phyloP scores from a whole-genome alignment of 2,113 vertebrate species.

The Scomber colias region DNA sequence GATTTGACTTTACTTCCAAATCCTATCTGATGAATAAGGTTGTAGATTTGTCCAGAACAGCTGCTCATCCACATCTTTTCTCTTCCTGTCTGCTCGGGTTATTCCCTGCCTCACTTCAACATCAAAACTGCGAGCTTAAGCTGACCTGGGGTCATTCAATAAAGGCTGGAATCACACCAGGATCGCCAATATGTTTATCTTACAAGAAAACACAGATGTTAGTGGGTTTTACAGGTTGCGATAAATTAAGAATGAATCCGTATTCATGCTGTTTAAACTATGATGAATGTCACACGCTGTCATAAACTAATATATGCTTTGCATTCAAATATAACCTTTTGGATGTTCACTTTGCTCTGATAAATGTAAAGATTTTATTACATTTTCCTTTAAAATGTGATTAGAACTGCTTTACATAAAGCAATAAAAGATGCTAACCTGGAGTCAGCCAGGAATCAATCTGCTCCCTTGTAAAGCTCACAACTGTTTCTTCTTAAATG shows the following conservation, averaged over 20 bases:
- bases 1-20: constrained; percentile 68
- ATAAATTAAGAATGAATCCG: background rate
- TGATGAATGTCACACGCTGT: background rate
- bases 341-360: background rate
- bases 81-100: constrained; percentile 24
- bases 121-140: constrained; percentile 34
- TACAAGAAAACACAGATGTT: constrained; percentile 18
- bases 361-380: background rate
- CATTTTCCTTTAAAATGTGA: background rate
- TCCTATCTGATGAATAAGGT: constrained; percentile 57
- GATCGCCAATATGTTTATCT: constrained; percentile 32
- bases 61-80: constrained; percentile 47
- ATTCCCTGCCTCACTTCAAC: constrained; percentile 51
- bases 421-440: background rate
- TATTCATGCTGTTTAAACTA: constrained; percentile 1
- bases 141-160: constrained; percentile 53
- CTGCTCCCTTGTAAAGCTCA: constrained; percentile 31
- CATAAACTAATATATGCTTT: background rate
- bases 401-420: constrained; percentile 7
- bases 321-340: background rate
- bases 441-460: constrained; percentile 21
- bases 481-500: constrained; percentile 46
- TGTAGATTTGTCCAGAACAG: constrained; percentile 48
- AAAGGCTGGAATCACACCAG: constrained; percentile 39
- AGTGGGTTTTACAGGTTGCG: constrained; percentile 3